A percentile compares a stretch with the other conserved stretches of the same genome.
Conservation (phyloP, 2,888 invertebrate species). For the Prosapia bicincta region DNA sequence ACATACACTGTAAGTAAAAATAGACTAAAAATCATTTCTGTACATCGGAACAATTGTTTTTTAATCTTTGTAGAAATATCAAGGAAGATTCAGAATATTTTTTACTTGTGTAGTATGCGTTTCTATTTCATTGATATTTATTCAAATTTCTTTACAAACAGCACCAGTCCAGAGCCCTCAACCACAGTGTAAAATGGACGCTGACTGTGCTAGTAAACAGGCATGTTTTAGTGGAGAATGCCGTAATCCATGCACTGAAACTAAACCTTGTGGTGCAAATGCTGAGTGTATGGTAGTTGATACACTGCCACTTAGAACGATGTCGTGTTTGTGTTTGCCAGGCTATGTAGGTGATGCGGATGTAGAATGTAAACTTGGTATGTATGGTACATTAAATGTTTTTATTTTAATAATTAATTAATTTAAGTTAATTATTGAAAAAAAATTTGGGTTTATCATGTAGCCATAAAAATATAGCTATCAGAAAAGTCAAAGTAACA, state of each 20-base stretch:
- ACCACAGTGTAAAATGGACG: conserved; percentile 71
- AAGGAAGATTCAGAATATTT: no score
- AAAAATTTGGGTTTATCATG: no score
- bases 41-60: no score
- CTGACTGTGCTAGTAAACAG: conserved; percentile 79
- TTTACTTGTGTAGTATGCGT: no score
- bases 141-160: conserved; percentile 37
- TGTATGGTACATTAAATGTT: conserved; percentile 43
- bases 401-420: no score
- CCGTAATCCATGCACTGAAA: conserved; percentile 73
- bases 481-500: no score
- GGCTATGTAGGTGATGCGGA: conserved; percentile 85
- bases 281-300: conserved; percentile 83
- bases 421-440: no score
- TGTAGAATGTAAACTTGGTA: conserved; percentile 76
- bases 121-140: no score
- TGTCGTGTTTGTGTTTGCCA: conserved; percentile 81
- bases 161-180: conserved; percentile 51
- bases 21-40: no score
- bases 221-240: conserved; percentile 80
- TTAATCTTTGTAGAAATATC: no score
- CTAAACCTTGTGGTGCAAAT: conserved; percentile 73
- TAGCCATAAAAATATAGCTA: no score
- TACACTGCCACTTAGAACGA: conserved; percentile 80
- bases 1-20: no score